Base-by-base conservation (phyloP, 1,140 invertebrate genomes). In the Aphelenchoides fujianensis region DNA sequence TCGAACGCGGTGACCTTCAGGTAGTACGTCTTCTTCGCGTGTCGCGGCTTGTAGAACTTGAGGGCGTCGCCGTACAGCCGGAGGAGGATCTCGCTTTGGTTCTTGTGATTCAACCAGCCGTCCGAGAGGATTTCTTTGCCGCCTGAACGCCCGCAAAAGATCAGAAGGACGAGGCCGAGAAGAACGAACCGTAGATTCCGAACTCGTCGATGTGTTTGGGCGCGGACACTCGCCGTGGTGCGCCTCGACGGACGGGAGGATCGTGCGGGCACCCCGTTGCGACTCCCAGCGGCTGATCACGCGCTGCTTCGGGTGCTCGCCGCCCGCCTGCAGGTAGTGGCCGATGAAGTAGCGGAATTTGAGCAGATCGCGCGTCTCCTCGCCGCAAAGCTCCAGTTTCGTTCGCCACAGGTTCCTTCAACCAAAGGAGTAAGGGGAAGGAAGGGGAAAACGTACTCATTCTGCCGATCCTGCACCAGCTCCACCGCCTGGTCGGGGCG, bases 341-440 rank as follows among this genome's bases (percentile, higher is more conserved):
- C 70, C 70, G 69, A 72, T 72, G 28, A 72, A 72, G 32, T 72
- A 72, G 2, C 70, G 70, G 52, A 72, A 72, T 27, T 53, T 57
- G 12, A 72, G n/a, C 55, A 48, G 28, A 19, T 72, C 28, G 12
- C 37, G 30, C 28, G 59, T 72, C 48, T 73, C 37, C 9, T 2
- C 27, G 19, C 19, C 31, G 27, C 3, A 27, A 27, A 72, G 19
- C 48, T 72, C 23, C 19, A 72, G 36, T 19, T 34, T 30, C 9
- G 36, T 37, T 72, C 27, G 12, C 70, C 70, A 72, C 23, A 31
- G 7, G 23, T 31, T 2, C 1, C 70, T 72, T 19, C 55, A 72
- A 71, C 28, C 12, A 19, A 7, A 1, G 37, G 12, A 36, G 12
- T 36, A 30, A 30, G 2, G 3, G 16, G 53, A 27, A 23, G 41